These are phyloP conservation scores for Anarsia innoxiella DNA, from an alignment of 2,888 invertebrate genomes.

Conservation along the genomic window DNA sequence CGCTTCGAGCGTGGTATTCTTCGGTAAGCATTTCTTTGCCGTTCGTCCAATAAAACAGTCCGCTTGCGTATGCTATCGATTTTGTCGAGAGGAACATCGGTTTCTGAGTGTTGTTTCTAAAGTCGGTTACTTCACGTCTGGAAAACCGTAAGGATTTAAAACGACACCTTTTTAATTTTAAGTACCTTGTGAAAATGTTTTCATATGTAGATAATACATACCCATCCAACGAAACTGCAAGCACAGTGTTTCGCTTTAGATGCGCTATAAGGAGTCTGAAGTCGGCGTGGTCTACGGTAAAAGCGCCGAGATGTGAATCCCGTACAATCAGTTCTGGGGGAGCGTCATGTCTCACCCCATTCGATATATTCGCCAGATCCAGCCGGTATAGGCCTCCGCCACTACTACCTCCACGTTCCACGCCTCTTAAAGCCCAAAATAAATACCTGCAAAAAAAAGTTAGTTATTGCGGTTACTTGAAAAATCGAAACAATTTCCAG, in stretches of 20 bases:
- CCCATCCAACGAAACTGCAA: slow-evolving; percentile 89
- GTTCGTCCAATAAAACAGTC: slow-evolving; percentile 91
- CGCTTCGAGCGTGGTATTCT: slow-evolving; percentile 81
- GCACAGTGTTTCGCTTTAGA: slow-evolving; percentile 83
- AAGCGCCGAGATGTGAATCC: slow-evolving; percentile 83
- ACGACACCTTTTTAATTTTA: neutral
- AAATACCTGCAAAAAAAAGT: slow-evolving; percentile 76
- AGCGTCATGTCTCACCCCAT: slow-evolving; percentile 82
- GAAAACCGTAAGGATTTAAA: slow-evolving; percentile 18
- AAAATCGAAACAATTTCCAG: neutral
- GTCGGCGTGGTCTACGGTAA: slow-evolving; percentile 88
- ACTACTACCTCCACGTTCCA: slow-evolving; percentile 50
- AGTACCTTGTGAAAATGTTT: no score
- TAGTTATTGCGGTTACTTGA: neutral
- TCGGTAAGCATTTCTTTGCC: slow-evolving; percentile 85
- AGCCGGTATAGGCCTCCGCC: slow-evolving; percentile 80
- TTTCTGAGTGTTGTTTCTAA: slow-evolving; percentile 83
- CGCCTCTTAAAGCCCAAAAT: slow-evolving; percentile 82
- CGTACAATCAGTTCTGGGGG: slow-evolving; percentile 79
- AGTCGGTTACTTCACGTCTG: slow-evolving; percentile 81
- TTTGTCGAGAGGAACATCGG: slow-evolving; percentile 84
- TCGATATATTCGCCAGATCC: slow-evolving; percentile 85
- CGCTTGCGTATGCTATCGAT: slow-evolving; percentile 84
- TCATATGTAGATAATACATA: slow-evolving; percentile 38
- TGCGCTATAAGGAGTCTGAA: slow-evolving; percentile 86